Evolutionary conservation across 2,113 vertebrate genomes (phyloP).

Genomic region (Struthidea cinerea): DNA sequence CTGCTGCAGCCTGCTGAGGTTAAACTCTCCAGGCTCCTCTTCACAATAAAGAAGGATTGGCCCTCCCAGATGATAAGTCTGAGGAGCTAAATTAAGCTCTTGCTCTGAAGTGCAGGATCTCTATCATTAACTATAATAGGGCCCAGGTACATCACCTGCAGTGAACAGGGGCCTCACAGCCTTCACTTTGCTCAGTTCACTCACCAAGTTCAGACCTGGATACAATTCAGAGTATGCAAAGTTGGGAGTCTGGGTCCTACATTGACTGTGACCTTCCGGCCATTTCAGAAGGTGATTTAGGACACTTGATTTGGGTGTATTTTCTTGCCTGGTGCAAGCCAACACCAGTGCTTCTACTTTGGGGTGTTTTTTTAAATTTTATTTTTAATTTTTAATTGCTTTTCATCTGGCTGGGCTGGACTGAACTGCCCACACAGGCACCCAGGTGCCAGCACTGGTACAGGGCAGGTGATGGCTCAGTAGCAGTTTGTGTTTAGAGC

Average conservation of each 20-base stretch:
- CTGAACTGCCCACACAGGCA: neutral
- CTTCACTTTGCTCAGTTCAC: neutral
- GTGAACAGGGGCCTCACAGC: neutral
- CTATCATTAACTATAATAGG: neutral
- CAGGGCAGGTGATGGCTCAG: neutral
- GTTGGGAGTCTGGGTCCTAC: neutral
- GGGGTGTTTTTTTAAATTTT: neutral
- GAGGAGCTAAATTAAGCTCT: neutral
- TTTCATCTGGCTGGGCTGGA: neutral
- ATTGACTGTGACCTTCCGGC: neutral
- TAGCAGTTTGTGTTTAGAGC: neutral
- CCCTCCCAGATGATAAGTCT: neutral
- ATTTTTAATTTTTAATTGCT: neutral
- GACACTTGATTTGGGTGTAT: neutral
- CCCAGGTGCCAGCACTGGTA: neutral
- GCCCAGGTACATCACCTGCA: neutral
- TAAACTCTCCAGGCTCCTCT: neutral
- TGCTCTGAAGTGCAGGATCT: neutral
- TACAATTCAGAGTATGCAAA: neutral
- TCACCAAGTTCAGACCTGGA: neutral
- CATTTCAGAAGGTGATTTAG: neutral
- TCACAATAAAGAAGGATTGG: neutral
- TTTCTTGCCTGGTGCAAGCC: neutral
- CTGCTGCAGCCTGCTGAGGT: neutral
- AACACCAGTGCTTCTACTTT: neutral